Conservation (phyloP, 2,113 vertebrate species). For the Rhombomys opimus region DNA sequence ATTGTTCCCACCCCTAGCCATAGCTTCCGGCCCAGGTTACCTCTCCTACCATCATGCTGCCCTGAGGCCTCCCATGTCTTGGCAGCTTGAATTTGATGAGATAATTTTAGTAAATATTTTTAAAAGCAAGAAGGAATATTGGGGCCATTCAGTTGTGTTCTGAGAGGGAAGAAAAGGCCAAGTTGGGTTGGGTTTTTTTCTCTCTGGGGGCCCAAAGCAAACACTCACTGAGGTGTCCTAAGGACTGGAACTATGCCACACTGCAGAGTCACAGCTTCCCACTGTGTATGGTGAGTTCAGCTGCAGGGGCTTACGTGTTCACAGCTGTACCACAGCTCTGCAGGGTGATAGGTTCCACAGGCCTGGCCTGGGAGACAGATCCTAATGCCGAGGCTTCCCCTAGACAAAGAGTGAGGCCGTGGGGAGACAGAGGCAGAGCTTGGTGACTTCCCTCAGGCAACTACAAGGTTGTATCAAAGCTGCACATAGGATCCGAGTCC, state of each 20-base stretch:
- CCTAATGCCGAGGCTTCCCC: background rate
- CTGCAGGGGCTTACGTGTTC: rapidly evolving
- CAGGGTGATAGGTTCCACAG: rapidly evolving
- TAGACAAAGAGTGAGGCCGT: too few relatives aligned
- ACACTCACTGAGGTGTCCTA: too few relatives aligned
- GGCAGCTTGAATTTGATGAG: conserved; percentile 63
- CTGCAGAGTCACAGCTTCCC: rapidly evolving
- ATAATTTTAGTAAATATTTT: conserved; percentile 56
- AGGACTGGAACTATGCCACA: background rate
- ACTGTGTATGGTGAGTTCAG: rapidly evolving
- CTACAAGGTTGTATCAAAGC: background rate
- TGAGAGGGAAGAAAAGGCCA: background rate
- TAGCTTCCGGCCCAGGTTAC: background rate
- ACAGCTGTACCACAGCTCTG: too few relatives aligned
- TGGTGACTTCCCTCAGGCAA: background rate
- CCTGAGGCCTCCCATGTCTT: conserved; percentile 3
- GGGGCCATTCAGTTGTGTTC: conserved; percentile 25
- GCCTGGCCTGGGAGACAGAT: rapidly evolving
- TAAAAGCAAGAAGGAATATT: conserved; percentile 36
- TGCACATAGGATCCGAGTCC: background rate
- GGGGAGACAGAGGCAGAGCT: too few relatives aligned
- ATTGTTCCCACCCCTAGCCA: background rate
- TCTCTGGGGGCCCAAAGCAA: background rate
- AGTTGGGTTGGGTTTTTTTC: background rate
- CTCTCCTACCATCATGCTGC: background rate